Evolutionary conservation across 2,113 vertebrate genomes (phyloP), one percentile per base, ranked within the genome.

Genomic region (Labrus mixtus): DNA sequence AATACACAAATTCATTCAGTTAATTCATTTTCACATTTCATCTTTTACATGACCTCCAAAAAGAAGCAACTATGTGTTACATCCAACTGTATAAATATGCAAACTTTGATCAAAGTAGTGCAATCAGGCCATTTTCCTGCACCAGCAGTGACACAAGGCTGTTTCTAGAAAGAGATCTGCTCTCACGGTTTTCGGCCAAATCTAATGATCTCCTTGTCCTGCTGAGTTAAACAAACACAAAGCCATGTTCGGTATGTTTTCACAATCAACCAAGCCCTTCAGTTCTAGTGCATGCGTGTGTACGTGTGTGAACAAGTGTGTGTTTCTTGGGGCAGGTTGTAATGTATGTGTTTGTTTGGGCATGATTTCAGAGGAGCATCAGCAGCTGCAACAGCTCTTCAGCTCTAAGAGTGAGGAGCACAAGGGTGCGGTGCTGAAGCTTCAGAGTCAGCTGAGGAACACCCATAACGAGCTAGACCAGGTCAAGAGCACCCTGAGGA

Each of bases 401-500:
- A 85, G 75, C 86, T 90, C 83, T 72, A 91, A 93, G 87, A 91
- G 55, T 0, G 82, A 94, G 75, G 95, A 95, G 82, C 71, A 94
- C 62, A 86, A 94, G 86, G 91, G 85, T 3, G 90, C 87, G 73
- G 94, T 92, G 80, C 90, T 88, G 76, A 92, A 93, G 46, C 90
- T 96, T 59, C 95, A 92, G 92, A 82, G 90, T 79, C 95, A 95
- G 76, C 79, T 92, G 0, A 95, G 81, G 90, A 71, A 60, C 19
- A 37, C 82, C 39, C 76, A 73, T 1, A 73, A 71, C 17, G 95
- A 97, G 68, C 85, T 97, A 43, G 91, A 96, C 13, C 93, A 94
- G 88, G 93, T 93, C 68, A 94, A 88, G 82, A 85, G 80, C 60
- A 90, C 89, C 5, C 75, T 96, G 25, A 95, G 93, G 79, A 83